Percentiles rank a stretch among this genome's conserved stretches.
Conservation (phyloP, 2,113 vertebrate genomes). For the Tetraodon nigroviridis region DNA sequence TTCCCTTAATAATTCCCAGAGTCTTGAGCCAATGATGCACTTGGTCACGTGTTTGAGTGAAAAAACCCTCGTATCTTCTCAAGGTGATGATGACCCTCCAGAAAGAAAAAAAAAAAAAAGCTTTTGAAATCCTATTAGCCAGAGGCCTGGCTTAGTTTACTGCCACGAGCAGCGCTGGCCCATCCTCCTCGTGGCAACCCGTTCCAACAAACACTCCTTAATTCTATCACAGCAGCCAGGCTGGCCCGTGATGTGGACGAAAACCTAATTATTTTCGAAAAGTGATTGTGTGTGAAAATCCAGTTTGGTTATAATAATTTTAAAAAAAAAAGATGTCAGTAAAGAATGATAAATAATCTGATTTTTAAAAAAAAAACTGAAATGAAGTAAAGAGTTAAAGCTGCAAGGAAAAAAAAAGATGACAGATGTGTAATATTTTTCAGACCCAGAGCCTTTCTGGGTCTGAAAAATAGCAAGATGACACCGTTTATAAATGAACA, state of each 20-base stretch:
- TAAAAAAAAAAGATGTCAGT: not conserved
- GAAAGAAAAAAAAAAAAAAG: conserved; percentile 21
- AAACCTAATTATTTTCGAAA: conserved; percentile 51
- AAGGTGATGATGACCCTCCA: conserved; percentile 65
- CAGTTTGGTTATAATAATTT: too few relatives aligned
- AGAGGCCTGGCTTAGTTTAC: conserved; percentile 46
- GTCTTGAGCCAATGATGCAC: conserved; percentile 32
- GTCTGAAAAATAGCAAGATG: too few relatives aligned
- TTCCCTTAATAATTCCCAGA: conserved; percentile 40
- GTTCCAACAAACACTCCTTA: conserved; percentile 49
- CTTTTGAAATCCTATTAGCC: conserved; percentile 60
- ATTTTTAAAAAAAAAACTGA: too few relatives aligned
- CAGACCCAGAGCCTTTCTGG: too few relatives aligned
- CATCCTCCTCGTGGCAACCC: conserved; percentile 42
- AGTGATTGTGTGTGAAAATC: conserved; percentile 18
- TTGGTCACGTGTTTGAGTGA: conserved; percentile 42
- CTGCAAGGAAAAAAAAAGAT: too few relatives aligned
- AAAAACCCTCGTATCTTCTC: conserved; percentile 53
- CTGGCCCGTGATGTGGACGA: conserved; percentile 39
- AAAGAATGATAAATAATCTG: too few relatives aligned
- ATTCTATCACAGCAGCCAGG: conserved; percentile 47
- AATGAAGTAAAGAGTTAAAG: too few relatives aligned
- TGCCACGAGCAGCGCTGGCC: conserved; percentile 42
- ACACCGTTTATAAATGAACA: too few relatives aligned
- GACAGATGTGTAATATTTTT: too few relatives aligned